phyloP scores from a whole-genome alignment of 2,113 vertebrate genomes.

The Misgurnus anguillicaudatus region DNA sequence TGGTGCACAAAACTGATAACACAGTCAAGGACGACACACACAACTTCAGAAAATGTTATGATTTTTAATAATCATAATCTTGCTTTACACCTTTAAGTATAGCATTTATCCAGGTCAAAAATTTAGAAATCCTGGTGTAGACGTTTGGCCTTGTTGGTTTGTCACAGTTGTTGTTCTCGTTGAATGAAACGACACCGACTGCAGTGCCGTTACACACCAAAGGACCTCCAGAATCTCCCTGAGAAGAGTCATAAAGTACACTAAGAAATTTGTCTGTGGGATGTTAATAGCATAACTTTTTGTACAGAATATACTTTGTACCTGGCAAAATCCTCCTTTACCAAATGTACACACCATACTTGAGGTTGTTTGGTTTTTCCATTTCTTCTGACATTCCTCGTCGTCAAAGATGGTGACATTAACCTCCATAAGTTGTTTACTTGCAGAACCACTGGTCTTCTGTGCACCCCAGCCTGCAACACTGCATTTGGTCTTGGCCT shows the following conservation, averaged over 20 bases:
- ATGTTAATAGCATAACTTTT: neutral
- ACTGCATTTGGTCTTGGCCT: neutral
- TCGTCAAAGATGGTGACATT: neutral
- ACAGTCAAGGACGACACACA: no score
- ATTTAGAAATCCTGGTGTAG: conserved; percentile 51
- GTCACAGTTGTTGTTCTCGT: neutral
- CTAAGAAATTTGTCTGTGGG: no score
- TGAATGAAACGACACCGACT: conserved; percentile 45
- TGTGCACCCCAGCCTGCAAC: conserved; percentile 7
- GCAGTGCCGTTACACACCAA: conserved; percentile 55
- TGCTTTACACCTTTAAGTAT: conserved; percentile 4
- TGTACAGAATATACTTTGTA: conserved; percentile 29
- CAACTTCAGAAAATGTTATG: no score
- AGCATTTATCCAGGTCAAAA: conserved; percentile 46
- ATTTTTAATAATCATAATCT: neutral
- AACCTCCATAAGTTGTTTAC: neutral
- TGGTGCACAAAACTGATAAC: no score
- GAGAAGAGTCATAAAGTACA: neutral
- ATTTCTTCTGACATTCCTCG: neutral
- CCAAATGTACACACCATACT: neutral
- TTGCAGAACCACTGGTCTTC: neutral
- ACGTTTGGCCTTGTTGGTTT: neutral
- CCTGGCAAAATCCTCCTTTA: conserved; percentile 47
- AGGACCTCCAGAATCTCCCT: conserved; percentile 62
- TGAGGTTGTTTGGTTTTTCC: neutral